Conservation (phyloP, 2,888 invertebrate genomes). For the Mycalesis mineus region DNA sequence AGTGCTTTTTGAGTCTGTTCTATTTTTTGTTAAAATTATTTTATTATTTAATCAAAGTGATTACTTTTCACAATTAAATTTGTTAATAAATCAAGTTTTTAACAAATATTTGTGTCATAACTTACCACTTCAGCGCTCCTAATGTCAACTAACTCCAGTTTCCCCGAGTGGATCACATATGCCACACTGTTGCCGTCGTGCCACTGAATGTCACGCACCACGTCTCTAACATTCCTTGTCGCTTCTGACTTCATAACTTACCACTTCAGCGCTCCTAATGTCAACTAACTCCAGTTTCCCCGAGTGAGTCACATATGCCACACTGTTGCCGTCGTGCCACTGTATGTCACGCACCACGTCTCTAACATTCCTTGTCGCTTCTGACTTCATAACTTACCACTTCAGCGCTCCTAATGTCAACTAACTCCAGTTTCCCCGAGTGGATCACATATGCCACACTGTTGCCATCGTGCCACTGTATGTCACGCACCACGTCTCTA, state of each 20-base stretch:
- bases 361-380: slow-evolving; percentile 35
- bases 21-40: too few species aligned
- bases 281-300: slow-evolving; percentile 55
- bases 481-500: slow-evolving; percentile 51
- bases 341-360: slow-evolving; percentile 54
- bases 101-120: too few species aligned
- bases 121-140: slow-evolving; percentile 36
- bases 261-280: slow-evolving; percentile 42
- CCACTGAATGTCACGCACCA: slow-evolving; percentile 60
- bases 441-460: slow-evolving; percentile 56
- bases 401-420: slow-evolving; percentile 49
- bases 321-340: slow-evolving; percentile 57
- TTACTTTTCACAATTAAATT: too few species aligned
- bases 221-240: slow-evolving; percentile 39
- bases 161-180: slow-evolving; percentile 60
- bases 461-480: slow-evolving; percentile 59
- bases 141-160: slow-evolving; percentile 48
- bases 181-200: slow-evolving; percentile 52
- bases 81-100: too few species aligned
- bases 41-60: too few species aligned
- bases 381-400: slow-evolving; percentile 38
- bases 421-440: slow-evolving; percentile 49
- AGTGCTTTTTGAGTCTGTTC: too few species aligned
- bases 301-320: slow-evolving; percentile 56
- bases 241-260: slow-evolving; percentile 37